Base-by-base conservation (phyloP, 2,113 vertebrate genomes). In the Scopus umbretta region DNA sequence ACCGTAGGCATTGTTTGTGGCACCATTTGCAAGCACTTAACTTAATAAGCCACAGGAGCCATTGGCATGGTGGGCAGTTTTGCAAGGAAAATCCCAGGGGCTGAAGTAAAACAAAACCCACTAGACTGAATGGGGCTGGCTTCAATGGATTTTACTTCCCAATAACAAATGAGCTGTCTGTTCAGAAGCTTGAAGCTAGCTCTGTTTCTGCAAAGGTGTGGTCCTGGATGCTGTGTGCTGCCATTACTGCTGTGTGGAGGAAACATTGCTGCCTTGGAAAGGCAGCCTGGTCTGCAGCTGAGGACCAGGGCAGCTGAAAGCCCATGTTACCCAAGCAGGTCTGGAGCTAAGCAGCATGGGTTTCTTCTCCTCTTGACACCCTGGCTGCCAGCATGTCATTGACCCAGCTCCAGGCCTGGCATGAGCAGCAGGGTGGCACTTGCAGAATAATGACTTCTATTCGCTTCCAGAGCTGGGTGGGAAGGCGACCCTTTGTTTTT, bases 381-480 rank as follows among this genome's bases (percentile, higher is more conserved):
- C 10, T 32, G 10, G 21, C 34, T 50, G 25, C 27, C 52, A 55
- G n/a, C 1, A 0, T 2, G 0, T 62, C 38, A 13, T 10, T 38
- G 19, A 36, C 40, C 40, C 36, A 40, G 20, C 61, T 75, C 23
- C 38, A 55, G 17, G 8, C 17, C 79, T 71, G 58, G 27, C 5
- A 1, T n/a, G 32, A 83, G 38, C 59, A 73, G 34, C 72, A 71
- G 29, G 13, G 11, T 50, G 32, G 40, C 29, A 29, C 13, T 65
- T 75, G 23, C 43, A 59, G 80, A 73, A 16, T 52, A 55, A 43
- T 72, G 34, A 34, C 61, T 80, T 80, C 13, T 50, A 27, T 55
- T 66, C 20, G 9, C 52, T 90, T 85, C 42, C 88, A 93, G 55
- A 59, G 15, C n/a, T 50, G 20, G 1, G 20, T 74, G 47, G 27